Conservation (phyloP, 2,113 vertebrate genomes). For the Entelurus aequoreus region DNA sequence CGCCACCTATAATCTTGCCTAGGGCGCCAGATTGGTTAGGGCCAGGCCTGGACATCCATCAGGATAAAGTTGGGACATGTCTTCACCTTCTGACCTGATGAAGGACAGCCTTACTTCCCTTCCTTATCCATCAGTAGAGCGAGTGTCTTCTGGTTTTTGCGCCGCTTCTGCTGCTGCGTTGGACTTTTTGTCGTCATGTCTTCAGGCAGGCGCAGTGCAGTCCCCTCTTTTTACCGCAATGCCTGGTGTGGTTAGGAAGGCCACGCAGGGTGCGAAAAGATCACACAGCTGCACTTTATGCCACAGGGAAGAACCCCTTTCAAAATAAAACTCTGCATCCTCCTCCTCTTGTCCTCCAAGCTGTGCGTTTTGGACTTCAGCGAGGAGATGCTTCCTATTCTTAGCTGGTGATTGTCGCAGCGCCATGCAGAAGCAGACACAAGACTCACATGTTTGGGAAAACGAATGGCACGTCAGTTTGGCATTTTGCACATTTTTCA, state of each 20-base stretch:
- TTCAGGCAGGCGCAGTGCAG: slow-evolving; percentile 38
- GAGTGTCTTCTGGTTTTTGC: slow-evolving; percentile 32
- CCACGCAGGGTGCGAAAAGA: slow-evolving; percentile 62
- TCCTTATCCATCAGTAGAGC: slow-evolving; percentile 21
- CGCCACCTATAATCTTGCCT: too few relatives aligned
- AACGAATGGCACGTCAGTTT: too few relatives aligned
- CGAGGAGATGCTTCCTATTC: slow-evolving; percentile 64
- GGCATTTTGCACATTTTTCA: too few relatives aligned
- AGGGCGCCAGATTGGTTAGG: too few relatives aligned
- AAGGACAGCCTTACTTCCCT: neutral
- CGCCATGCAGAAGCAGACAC: slow-evolving; percentile 9
- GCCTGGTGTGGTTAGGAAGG: slow-evolving; percentile 58
- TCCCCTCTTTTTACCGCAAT: slow-evolving; percentile 54
- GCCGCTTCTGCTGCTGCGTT: slow-evolving; percentile 32
- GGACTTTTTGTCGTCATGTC: slow-evolving; percentile 51
- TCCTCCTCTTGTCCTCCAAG: slow-evolving; percentile 61
- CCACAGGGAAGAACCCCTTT: slow-evolving; percentile 59
- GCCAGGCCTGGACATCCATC: too few relatives aligned
- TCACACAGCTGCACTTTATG: slow-evolving; percentile 64
- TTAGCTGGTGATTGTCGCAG: slow-evolving; percentile 50
- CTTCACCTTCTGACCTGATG: slow-evolving; percentile 29
- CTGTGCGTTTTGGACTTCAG: slow-evolving; percentile 52
- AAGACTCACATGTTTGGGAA: too few relatives aligned
- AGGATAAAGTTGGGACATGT: neutral
- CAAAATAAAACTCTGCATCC: slow-evolving; percentile 23